These are phyloP conservation scores for Sturnus vulgaris DNA, from an alignment of 2,113 vertebrate genomes.

Conservation along the genomic window DNA sequence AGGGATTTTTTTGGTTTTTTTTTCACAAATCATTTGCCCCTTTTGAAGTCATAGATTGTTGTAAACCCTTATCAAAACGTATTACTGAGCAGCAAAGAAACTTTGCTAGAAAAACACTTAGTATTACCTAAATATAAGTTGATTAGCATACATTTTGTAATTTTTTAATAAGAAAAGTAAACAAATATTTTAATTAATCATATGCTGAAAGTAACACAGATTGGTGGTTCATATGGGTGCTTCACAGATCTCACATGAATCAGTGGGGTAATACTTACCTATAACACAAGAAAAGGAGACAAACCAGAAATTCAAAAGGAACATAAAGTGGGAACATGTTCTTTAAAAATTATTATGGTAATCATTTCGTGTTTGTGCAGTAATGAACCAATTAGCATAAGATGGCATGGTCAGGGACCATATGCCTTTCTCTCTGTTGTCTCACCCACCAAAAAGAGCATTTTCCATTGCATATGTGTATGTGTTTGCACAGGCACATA, in stretches of 20 bases:
- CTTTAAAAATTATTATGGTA: neutral
- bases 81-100: neutral
- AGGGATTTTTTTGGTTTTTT: neutral
- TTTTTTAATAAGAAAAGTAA: neutral
- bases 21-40: neutral
- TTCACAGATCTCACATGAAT: neutral
- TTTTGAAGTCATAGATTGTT: neutral
- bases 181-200: neutral
- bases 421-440: neutral
- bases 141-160: neutral
- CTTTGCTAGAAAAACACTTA: neutral
- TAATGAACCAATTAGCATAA: neutral
- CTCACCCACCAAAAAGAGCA: neutral
- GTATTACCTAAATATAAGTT: neutral
- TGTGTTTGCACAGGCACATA: rapidly evolving
- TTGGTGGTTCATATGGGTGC: neutral
- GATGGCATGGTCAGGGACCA: neutral
- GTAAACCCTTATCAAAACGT: neutral
- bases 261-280: neutral
- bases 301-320: neutral
- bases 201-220: neutral
- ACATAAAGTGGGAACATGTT: neutral
- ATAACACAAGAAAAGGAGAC: neutral
- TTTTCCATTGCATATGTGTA: neutral
- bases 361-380: neutral